These are phyloP conservation scores for Caenorhabditis sp. DNA, from an alignment of 2,888 invertebrate genomes.

Conservation along the genomic window DNA sequence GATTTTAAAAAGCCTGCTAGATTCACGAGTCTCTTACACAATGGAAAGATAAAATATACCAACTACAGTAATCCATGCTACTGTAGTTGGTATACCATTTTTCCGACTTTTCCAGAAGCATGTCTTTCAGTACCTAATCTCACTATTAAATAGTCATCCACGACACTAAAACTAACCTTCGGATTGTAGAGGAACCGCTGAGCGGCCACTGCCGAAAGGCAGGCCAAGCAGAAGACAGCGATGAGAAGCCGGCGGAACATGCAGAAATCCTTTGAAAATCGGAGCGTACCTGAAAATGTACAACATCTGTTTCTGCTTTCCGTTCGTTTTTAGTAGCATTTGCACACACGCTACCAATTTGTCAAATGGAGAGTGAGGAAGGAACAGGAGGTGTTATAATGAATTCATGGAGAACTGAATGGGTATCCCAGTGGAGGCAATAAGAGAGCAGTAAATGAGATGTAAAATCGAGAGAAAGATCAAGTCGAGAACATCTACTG, in stretches of 20 bases:
- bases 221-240: slow-evolving; percentile 58
- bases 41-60: too few relatives aligned
- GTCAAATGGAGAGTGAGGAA: slow-evolving; percentile 24
- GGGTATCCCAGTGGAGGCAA: not conserved
- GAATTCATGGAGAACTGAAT: slow-evolving; percentile 37
- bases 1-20: too few relatives aligned
- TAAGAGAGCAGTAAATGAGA: slow-evolving; percentile 2
- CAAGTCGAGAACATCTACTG: slow-evolving; percentile 31
- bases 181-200: slow-evolving; percentile 58
- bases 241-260: slow-evolving; percentile 65
- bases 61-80: too few relatives aligned
- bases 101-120: too few relatives aligned
- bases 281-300: slow-evolving; percentile 57
- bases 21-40: too few relatives aligned
- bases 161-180: slow-evolving; percentile 32
- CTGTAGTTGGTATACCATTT: too few relatives aligned
- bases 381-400: not conserved
- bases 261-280: slow-evolving; percentile 53
- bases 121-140: not conserved
- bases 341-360: slow-evolving; percentile 12
- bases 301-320: not conserved
- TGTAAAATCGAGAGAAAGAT: not conserved
- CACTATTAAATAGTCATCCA: too few relatives aligned
- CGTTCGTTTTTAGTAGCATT: not conserved
- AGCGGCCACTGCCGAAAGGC: slow-evolving; percentile 54